Evolutionary conservation across 2,888 invertebrate species (phyloP).

Genomic region (Druceiella hillmani): DNA sequence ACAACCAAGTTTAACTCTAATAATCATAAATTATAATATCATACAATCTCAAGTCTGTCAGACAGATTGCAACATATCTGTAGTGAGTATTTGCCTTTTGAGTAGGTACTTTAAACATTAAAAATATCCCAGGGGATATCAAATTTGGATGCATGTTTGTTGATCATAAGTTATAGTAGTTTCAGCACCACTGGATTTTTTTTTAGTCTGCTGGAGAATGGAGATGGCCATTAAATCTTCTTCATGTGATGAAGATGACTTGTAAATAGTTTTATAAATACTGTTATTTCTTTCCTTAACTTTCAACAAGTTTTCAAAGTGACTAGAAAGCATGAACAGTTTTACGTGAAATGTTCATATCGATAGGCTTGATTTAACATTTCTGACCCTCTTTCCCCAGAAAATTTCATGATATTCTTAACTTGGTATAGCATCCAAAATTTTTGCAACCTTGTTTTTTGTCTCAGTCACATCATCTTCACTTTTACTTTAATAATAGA

Average conservation of each 20-base stretch:
- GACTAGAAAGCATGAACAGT: too few species aligned
- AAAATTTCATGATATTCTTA: conserved; percentile 22
- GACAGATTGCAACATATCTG: too few species aligned
- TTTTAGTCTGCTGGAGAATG: conserved; percentile 9
- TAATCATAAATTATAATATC: too few species aligned
- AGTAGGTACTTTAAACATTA: too few species aligned
- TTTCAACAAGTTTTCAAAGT: conserved; percentile 14
- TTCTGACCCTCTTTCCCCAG: conserved; percentile 16
- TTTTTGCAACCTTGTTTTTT: conserved; percentile 17
- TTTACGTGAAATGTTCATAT: conserved; percentile 13
- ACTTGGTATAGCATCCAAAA: conserved; percentile 20
- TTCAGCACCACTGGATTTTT: too few species aligned
- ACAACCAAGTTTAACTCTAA: too few species aligned
- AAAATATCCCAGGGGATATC: too few species aligned
- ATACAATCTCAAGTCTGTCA: too few species aligned
- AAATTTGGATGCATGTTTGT: too few species aligned
- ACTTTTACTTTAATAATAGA: conserved; percentile 18
- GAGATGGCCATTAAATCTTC: conserved; percentile 16
- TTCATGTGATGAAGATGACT: conserved; percentile 15
- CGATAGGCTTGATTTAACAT: conserved; percentile 12
- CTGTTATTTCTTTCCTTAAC: too few species aligned
- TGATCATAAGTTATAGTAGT: too few species aligned
- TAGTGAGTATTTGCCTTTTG: too few species aligned
- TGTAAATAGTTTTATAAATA: conserved; percentile 16
- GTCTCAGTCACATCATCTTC: conserved; percentile 12